These are phyloP conservation scores for Amblyteles armatorius DNA, from an alignment of 2,888 invertebrate species.

Conservation along the genomic window DNA sequence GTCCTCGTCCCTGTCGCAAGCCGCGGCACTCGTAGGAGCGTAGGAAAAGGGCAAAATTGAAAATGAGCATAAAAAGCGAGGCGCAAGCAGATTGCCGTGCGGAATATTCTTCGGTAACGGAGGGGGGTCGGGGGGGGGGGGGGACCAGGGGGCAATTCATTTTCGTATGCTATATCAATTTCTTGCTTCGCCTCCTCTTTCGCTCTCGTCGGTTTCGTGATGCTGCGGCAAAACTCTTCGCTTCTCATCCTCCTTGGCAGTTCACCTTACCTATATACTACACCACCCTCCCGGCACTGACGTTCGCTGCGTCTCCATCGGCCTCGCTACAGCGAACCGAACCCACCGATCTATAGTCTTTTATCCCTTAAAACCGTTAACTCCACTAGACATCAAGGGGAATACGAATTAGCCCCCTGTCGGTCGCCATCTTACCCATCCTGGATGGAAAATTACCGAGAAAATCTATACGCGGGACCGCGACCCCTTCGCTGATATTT, in stretches of 20 bases:
- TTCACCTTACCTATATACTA: conserved; percentile 66
- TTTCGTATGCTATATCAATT: conserved; percentile 85
- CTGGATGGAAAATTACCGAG: conserved; percentile 48
- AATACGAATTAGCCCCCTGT: conserved; percentile 81
- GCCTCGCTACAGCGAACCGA: conserved; percentile 57
- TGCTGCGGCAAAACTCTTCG: conserved; percentile 60
- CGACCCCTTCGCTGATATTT: neutral
- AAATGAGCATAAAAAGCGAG: conserved; percentile 83
- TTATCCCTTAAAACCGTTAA: conserved; percentile 84
- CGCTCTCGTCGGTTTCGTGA: conserved; percentile 69
- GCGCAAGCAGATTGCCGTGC: conserved; percentile 83
- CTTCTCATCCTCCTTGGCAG: conserved; percentile 65
- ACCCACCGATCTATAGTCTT: conserved; percentile 81
- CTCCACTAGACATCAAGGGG: conserved; percentile 83
- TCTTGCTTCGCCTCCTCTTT: conserved; percentile 82
- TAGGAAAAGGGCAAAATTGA: conserved; percentile 79
- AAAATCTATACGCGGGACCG: conserved; percentile 35
- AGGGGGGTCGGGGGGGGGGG: conserved; percentile 49
- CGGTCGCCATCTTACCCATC: conserved; percentile 75
- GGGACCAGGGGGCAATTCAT: conserved; percentile 82
- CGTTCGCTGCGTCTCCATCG: conserved; percentile 61
- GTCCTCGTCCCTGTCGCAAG: conserved; percentile 39
- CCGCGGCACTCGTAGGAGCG: conserved; percentile 53
- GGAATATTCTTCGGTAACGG: conserved; percentile 82
- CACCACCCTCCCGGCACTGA: conserved; percentile 60